phyloP scores from a whole-genome alignment of 2,888 invertebrate species.

The Tetragnatha montana region DNA sequence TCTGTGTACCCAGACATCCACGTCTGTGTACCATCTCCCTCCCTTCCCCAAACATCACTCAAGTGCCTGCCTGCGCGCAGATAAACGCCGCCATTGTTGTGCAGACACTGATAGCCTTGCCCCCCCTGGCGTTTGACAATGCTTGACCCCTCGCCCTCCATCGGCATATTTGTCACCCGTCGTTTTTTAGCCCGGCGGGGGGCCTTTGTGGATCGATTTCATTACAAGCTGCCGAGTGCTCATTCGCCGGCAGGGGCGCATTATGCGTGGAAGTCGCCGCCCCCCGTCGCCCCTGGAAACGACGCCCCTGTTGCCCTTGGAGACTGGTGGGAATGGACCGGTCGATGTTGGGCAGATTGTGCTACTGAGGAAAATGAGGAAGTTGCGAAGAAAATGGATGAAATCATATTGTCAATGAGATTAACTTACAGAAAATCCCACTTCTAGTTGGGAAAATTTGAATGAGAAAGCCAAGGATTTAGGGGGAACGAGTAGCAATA shows the following conservation, averaged over 20 bases:
- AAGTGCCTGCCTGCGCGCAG: conserved; percentile 23
- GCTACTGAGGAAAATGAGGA: background rate
- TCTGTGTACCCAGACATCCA: background rate
- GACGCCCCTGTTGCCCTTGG: background rate
- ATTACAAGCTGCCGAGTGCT: conserved; percentile 57
- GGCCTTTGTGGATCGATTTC: conserved; percentile 66
- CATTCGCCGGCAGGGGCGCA: conserved; percentile 52
- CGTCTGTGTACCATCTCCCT: background rate
- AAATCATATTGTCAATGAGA: background rate
- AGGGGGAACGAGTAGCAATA: background rate
- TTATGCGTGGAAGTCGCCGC: conserved; percentile 65
- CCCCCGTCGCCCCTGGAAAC: conserved; percentile 18
- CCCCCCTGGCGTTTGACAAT: conserved; percentile 49
- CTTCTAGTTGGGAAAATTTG: background rate
- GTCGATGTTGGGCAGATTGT: no score
- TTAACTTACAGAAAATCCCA: background rate
- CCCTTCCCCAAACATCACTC: conserved; percentile 8
- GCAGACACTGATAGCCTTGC: conserved; percentile 21
- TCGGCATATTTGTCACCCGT: conserved; percentile 53
- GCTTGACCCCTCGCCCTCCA: conserved; percentile 52
- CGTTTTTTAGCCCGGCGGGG: conserved; percentile 33
- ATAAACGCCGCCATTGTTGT: conserved; percentile 38
- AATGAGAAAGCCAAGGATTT: background rate
- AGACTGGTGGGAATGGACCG: background rate
- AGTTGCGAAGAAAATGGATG: background rate